These are phyloP conservation scores for Megaceryle torquata DNA, from an alignment of 2,113 vertebrate species.

Conservation along the genomic window DNA sequence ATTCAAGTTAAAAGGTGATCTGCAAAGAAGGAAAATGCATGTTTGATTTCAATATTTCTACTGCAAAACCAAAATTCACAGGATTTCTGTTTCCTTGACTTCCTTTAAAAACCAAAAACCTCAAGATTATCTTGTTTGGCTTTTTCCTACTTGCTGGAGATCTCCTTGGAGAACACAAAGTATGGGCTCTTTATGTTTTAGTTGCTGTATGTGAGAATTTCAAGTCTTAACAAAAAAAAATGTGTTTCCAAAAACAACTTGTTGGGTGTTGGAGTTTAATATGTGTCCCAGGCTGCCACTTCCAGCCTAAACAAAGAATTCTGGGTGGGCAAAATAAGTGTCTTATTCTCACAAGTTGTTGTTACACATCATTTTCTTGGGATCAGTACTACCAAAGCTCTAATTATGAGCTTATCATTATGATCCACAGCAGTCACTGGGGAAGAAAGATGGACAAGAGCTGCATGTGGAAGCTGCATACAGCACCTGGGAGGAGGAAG, in stretches of 20 bases:
- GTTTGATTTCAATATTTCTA: background rate
- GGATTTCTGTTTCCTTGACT: background rate
- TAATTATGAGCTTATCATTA: background rate
- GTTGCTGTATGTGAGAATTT: background rate
- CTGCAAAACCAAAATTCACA: background rate
- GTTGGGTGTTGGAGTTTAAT: background rate
- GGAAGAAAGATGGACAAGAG: background rate
- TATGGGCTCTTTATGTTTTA: background rate
- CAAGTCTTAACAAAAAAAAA: background rate
- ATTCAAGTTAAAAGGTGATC: background rate
- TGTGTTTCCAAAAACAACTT: background rate
- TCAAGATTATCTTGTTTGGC: background rate
- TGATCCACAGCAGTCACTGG: accelerated
- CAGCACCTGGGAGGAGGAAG: background rate
- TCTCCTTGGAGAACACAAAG: background rate
- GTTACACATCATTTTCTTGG: background rate
- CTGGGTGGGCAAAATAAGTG: background rate
- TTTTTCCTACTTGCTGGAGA: background rate
- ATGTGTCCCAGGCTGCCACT: background rate
- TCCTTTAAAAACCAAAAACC: background rate
- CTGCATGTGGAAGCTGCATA: background rate
- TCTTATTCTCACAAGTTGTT: background rate
- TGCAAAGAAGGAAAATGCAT: background rate
- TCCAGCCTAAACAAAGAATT: background rate
- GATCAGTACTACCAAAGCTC: background rate